Conservation (phyloP, 2,888 invertebrate species). For the Mimachlamys varia region DNA sequence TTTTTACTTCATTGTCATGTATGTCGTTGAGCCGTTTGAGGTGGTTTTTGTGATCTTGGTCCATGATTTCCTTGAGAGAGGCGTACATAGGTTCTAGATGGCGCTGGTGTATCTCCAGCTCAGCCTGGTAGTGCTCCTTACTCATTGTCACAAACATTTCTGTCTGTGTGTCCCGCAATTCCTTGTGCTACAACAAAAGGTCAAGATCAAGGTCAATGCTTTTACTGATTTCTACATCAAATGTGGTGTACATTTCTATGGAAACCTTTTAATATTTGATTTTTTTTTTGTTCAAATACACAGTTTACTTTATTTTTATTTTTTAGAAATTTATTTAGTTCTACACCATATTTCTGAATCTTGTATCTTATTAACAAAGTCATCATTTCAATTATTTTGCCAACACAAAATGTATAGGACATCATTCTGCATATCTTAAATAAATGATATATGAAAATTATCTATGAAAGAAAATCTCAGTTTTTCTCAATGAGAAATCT, state of each 20-base stretch:
- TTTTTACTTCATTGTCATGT: conserved; percentile 80
- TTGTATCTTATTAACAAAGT: too few species aligned
- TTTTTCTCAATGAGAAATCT: too few species aligned
- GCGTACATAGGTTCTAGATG: conserved; percentile 88
- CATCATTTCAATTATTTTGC: too few species aligned
- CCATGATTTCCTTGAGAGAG: conserved; percentile 66
- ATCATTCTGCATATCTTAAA: too few species aligned
- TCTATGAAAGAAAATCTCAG: too few species aligned
- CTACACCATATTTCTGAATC: too few species aligned
- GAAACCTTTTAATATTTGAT: not conserved
- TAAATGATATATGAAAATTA: too few species aligned
- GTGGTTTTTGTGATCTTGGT: conserved; percentile 66
- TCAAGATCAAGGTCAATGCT: not conserved
- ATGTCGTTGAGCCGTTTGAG: conserved; percentile 56
- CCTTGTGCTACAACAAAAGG: conserved; percentile 73
- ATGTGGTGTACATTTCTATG: not conserved
- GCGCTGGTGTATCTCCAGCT: conserved; percentile 90
- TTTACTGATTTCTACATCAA: not conserved
- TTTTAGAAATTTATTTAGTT: not conserved
- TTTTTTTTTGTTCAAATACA: not conserved
- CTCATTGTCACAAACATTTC: conserved; percentile 76
- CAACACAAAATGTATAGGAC: too few species aligned
- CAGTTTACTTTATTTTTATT: not conserved
- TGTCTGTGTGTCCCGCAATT: conserved; percentile 77
- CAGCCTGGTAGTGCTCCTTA: conserved; percentile 87